A percentile compares a stretch with the other conserved stretches of the same genome.
Conservation (phyloP, 1,140 invertebrate species). For the Scaptomyza graminum region DNA sequence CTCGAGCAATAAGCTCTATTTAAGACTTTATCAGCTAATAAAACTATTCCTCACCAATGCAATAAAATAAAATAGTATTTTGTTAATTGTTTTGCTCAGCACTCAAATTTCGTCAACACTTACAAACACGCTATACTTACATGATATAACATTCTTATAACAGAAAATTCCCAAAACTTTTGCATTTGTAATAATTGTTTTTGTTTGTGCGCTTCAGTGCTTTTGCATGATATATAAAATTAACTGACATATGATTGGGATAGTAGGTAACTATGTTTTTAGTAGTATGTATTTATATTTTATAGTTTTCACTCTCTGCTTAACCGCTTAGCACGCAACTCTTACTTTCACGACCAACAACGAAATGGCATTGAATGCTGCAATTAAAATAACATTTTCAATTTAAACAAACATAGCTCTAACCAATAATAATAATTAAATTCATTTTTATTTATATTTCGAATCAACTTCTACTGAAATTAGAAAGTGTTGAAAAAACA, state of each 20-base stretch:
- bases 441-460: slow-evolving; percentile 21
- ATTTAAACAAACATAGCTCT: slow-evolving; percentile 21
- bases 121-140: background rate
- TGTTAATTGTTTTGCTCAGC: no score
- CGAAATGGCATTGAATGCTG: slow-evolving; percentile 30
- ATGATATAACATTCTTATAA: slow-evolving; percentile 33
- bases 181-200: background rate
- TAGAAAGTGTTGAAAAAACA: slow-evolving; percentile 59
- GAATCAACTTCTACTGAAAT: slow-evolving; percentile 39
- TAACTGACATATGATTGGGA: slow-evolving; percentile 10
- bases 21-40: no score
- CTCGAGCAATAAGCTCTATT: no score
- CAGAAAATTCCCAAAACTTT: background rate
- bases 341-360: slow-evolving; percentile 64
- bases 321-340: slow-evolving; percentile 53
- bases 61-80: background rate
- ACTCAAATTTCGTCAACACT: background rate
- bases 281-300: background rate
- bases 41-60: no score
- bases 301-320: slow-evolving; percentile 15
- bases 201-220: background rate
- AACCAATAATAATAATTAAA: slow-evolving; percentile 42
- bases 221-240: slow-evolving; percentile 2
- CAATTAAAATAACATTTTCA: slow-evolving; percentile 55
- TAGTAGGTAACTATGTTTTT: background rate